Conservation (phyloP, 2,113 vertebrate species). For the Callospermophilus lateralis region DNA sequence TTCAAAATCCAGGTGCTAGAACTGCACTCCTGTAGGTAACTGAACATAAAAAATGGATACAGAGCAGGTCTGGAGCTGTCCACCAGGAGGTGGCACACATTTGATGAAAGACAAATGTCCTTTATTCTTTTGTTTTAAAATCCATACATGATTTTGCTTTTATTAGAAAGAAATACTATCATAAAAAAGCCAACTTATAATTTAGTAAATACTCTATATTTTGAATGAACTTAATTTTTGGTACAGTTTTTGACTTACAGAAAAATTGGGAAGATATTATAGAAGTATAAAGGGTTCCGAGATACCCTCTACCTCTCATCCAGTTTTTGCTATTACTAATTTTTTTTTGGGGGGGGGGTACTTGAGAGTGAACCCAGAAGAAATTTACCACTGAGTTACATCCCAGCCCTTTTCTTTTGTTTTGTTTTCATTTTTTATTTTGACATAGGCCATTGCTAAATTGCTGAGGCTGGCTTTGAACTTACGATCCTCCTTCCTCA, state of each 20-base stretch:
- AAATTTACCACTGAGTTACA: too few relatives aligned
- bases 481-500: too few relatives aligned
- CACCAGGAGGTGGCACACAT: background rate
- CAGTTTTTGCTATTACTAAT: background rate
- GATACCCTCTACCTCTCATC: background rate
- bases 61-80: background rate
- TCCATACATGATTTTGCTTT: background rate
- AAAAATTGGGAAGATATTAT: background rate
- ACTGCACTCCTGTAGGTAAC: too few relatives aligned
- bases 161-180: background rate
- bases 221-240: background rate
- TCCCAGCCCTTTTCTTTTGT: too few relatives aligned
- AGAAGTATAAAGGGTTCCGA: background rate
- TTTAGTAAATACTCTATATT: background rate
- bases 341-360: too few relatives aligned
- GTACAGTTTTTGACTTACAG: background rate
- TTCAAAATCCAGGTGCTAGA: background rate
- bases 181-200: background rate
- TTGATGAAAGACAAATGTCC: background rate
- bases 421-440: too few relatives aligned
- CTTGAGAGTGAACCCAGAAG: too few relatives aligned
- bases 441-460: too few relatives aligned
- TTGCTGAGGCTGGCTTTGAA: too few relatives aligned
- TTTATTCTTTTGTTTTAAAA: background rate
- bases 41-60: background rate